Evolutionary conservation across 2,888 invertebrate species (phyloP).

Genomic region (Ditula angustiorana): DNA sequence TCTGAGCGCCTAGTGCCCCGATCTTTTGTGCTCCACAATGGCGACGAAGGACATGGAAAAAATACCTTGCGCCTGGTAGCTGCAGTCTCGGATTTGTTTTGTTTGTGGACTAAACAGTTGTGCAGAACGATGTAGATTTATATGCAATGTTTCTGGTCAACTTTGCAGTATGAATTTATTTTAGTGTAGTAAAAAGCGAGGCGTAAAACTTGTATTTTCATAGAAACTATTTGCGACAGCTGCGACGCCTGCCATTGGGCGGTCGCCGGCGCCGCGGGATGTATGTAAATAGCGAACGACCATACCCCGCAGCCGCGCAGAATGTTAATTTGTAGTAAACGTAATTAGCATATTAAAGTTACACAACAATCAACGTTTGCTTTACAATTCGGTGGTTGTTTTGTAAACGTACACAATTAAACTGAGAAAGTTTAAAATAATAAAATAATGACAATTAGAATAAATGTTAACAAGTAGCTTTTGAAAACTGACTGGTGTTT

Average conservation of each 20-base stretch:
- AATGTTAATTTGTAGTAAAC: slow-evolving; percentile 33
- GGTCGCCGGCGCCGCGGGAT: slow-evolving; percentile 14
- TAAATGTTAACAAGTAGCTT: no score
- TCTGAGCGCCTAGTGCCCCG: slow-evolving; percentile 67
- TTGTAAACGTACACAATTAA: no score
- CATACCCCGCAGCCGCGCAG: slow-evolving; percentile 26
- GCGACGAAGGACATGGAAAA: slow-evolving; percentile 63
- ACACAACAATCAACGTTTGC: slow-evolving; percentile 34
- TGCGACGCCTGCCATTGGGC: slow-evolving; percentile 29
- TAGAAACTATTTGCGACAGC: slow-evolving; percentile 31
- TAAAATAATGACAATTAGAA: no score
- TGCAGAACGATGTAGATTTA: neutral
- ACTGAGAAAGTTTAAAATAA: no score
- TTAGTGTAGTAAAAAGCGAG: neutral
- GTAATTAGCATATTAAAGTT: slow-evolving; percentile 30
- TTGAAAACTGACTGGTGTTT: no score
- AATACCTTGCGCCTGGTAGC: slow-evolving; percentile 51
- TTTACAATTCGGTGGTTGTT: slow-evolving; percentile 4
- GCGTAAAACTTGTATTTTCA: neutral
- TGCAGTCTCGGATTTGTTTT: slow-evolving; percentile 16
- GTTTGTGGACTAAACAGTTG: slow-evolving; percentile 3
- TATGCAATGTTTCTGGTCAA: neutral
- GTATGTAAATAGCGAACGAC: slow-evolving; percentile 29
- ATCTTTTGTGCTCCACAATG: slow-evolving; percentile 74
- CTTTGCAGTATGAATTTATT: neutral